Evolutionary conservation across 2,888 invertebrate species (phyloP).

Genomic region (Drosophila anomelani): DNA sequence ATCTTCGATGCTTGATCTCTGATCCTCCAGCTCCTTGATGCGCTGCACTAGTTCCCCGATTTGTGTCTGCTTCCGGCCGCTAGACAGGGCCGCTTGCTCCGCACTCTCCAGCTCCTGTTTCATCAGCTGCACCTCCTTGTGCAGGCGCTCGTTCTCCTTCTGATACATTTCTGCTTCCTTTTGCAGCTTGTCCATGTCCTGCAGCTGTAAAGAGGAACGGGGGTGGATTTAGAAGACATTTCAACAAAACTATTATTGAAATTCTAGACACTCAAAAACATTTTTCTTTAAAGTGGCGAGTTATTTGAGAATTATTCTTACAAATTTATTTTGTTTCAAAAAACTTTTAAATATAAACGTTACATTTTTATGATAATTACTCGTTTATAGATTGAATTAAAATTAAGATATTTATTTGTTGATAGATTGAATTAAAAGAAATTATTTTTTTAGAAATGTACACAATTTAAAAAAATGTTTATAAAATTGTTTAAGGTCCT

Average conservation of each 20-base stretch:
- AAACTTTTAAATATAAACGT: too few relatives aligned
- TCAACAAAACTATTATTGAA: not conserved
- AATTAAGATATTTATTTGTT: too few relatives aligned
- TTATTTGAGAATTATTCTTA: not conserved
- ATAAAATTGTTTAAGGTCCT: not conserved
- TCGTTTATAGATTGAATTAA: not conserved
- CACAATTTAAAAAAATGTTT: not conserved
- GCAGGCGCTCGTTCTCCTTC: constrained; percentile 85
- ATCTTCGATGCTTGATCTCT: constrained; percentile 87
- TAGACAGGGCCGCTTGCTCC: constrained; percentile 85
- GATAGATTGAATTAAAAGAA: too few relatives aligned
- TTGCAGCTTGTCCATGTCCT: constrained; percentile 83
- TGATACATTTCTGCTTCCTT: constrained; percentile 83
- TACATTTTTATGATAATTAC: not conserved
- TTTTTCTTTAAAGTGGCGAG: not conserved
- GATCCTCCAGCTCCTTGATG: constrained; percentile 85
- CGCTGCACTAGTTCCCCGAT: constrained; percentile 83
- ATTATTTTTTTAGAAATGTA: too few relatives aligned
- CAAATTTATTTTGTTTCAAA: too few relatives aligned
- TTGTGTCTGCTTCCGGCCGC: constrained; percentile 74
- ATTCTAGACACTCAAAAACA: not conserved
- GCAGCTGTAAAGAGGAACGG: constrained; percentile 59
- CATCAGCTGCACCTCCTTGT: constrained; percentile 85
- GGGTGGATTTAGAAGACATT: not conserved
- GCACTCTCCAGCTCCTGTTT: constrained; percentile 85